phyloP scores from a whole-genome alignment of 2,113 vertebrate genomes.

The Dicaeum eximium region DNA sequence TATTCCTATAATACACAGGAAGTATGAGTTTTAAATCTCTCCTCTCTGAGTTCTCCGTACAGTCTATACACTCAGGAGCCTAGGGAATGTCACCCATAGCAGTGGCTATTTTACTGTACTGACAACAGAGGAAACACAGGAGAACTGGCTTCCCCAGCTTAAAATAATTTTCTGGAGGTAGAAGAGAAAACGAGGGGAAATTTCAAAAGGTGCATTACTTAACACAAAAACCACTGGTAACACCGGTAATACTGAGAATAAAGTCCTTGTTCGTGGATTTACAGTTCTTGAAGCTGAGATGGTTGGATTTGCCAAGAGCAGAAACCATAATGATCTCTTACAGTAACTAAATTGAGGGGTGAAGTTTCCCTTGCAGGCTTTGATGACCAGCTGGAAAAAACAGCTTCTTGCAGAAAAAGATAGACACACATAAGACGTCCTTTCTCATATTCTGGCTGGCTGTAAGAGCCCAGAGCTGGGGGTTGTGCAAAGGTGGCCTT shows the following conservation, averaged over 20 bases:
- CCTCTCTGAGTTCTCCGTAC: background rate
- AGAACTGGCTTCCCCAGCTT: background rate
- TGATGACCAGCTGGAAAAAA: background rate
- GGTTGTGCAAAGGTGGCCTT: background rate
- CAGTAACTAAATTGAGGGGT: background rate
- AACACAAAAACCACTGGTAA: background rate
- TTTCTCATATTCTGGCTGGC: background rate
- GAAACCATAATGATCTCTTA: background rate
- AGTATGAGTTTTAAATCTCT: background rate
- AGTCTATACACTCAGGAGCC: background rate
- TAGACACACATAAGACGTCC: no score
- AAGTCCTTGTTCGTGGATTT: background rate
- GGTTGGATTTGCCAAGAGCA: background rate
- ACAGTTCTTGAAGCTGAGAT: background rate
- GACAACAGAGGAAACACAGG: accelerated
- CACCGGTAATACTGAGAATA: background rate
- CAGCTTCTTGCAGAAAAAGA: background rate
- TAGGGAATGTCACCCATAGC: background rate
- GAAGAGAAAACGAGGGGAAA: background rate
- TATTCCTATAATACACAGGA: background rate
- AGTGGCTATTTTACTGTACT: background rate
- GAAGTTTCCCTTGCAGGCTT: background rate
- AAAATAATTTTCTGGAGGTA: background rate
- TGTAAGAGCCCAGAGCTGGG: background rate
- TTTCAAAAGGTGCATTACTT: background rate